These are phyloP conservation scores for Chelonoidis abingdonii DNA, from an alignment of 2,113 vertebrate species.

Conservation along the genomic window DNA sequence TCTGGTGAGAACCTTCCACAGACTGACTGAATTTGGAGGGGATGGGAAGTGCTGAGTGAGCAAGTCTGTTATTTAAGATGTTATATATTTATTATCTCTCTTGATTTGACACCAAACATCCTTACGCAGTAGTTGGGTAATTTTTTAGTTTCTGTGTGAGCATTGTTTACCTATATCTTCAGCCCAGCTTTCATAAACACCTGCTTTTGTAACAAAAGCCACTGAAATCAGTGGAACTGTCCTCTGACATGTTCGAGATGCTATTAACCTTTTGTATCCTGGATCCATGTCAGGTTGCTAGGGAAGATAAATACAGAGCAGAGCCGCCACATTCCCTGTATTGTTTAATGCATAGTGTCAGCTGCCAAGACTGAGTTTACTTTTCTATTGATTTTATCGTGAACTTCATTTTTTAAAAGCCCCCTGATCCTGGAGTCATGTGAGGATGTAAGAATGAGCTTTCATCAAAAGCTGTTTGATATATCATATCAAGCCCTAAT, in stretches of 20 bases:
- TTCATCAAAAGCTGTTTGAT: not conserved
- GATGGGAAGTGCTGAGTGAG: not conserved
- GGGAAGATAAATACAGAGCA: not conserved
- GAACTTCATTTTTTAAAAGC: not conserved
- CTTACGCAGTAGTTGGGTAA: not conserved
- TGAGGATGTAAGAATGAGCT: not conserved
- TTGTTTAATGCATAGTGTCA: not conserved
- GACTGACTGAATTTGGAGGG: not conserved
- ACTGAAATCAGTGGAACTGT: not conserved
- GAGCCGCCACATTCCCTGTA: not conserved
- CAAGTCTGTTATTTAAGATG: not conserved
- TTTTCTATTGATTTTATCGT: not conserved
- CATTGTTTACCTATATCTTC: not conserved
- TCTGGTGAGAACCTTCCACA: not conserved
- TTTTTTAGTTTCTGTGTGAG: not conserved
- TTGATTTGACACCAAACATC: not conserved
- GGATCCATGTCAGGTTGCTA: not conserved
- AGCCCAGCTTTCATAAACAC: not conserved
- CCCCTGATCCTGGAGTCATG: not conserved
- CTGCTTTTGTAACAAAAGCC: not conserved
- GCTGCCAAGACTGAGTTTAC: not conserved
- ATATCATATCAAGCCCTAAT: not conserved
- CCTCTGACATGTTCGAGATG: not conserved
- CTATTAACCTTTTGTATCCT: not conserved
- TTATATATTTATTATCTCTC: not conserved